Percentiles rank a stretch among this genome's conserved stretches.
These are phyloP conservation scores for Acrobasis repandana DNA, from an alignment of 2,888 invertebrate genomes.

Conservation along the genomic window DNA sequence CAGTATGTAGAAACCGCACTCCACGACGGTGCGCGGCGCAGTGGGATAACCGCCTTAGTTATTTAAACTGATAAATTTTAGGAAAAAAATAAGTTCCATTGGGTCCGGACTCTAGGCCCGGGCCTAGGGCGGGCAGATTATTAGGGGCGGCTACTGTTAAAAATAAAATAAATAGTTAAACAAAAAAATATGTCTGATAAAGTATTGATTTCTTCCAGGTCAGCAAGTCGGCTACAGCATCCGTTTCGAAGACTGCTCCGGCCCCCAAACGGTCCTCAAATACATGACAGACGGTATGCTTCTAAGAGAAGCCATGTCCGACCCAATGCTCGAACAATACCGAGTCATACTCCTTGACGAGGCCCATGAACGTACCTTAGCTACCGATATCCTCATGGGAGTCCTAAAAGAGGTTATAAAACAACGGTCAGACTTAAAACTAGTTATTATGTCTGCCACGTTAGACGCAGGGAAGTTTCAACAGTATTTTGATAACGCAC, in stretches of 20 bases:
- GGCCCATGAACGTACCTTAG: slow-evolving; percentile 98
- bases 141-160: too few species aligned
- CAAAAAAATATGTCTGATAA: background rate
- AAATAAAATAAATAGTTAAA: too few species aligned
- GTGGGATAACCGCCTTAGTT: too few species aligned
- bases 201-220: slow-evolving; percentile 47
- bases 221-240: slow-evolving; percentile 86
- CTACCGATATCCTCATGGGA: slow-evolving; percentile 99
- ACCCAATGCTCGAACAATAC: slow-evolving; percentile 98
- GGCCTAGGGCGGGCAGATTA: too few species aligned
- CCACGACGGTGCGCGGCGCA: too few species aligned
- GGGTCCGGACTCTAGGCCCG: too few species aligned
- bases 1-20: too few species aligned
- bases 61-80: too few species aligned
- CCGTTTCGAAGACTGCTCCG: slow-evolving; percentile 99
- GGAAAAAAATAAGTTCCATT: too few species aligned
- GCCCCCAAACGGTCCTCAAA: slow-evolving; percentile 95
- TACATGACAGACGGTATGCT: slow-evolving; percentile 99
- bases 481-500: slow-evolving; percentile 99
- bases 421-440: slow-evolving; percentile 95
- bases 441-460: slow-evolving; percentile 99
- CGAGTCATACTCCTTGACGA: slow-evolving; percentile 98
- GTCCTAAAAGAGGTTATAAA: slow-evolving; percentile 98
- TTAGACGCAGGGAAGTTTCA: slow-evolving; percentile 99
- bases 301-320: slow-evolving; percentile 99